Percentiles rank a stretch among this genome's conserved stretches.
phyloP scores from a whole-genome alignment of 1,140 invertebrate species.

The Leptinotarsa lineolata region DNA sequence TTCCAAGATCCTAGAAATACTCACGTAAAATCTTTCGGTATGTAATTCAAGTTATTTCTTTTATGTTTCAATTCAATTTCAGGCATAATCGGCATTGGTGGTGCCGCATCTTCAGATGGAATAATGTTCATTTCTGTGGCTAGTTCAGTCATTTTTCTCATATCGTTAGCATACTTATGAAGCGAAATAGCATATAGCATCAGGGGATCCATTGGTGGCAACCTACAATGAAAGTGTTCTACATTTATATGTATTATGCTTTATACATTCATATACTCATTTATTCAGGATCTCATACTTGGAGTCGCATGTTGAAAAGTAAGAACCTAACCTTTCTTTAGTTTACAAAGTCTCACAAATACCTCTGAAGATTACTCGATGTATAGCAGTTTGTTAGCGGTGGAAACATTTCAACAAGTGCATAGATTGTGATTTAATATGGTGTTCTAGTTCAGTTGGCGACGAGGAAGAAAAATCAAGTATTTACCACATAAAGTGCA shows the following conservation, averaged over 20 bases:
- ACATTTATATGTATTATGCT: background rate
- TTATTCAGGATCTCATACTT: too few species aligned
- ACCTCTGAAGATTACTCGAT: too few species aligned
- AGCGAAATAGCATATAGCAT: slow-evolving; percentile 49
- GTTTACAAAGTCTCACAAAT: too few species aligned
- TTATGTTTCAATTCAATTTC: slow-evolving; percentile 40
- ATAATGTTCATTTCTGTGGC: slow-evolving; percentile 43
- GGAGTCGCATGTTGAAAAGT: too few species aligned
- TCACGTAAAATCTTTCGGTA: slow-evolving; percentile 43
- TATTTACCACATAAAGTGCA: too few species aligned
- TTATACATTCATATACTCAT: too few species aligned
- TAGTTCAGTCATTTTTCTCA: slow-evolving; percentile 47
- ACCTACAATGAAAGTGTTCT: slow-evolving; percentile 31
- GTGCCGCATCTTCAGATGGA: slow-evolving; percentile 43
- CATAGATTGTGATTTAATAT: too few species aligned
- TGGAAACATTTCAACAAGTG: too few species aligned
- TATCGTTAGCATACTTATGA: slow-evolving; percentile 50
- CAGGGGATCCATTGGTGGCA: slow-evolving; percentile 48
- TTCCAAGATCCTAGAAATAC: slow-evolving; percentile 17
- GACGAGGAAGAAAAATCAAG: too few species aligned
- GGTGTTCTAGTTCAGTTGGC: too few species aligned
- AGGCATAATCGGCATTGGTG: slow-evolving; percentile 46
- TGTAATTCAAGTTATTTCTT: slow-evolving; percentile 48
- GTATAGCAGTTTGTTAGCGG: too few species aligned
- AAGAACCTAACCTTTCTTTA: too few species aligned